Evolutionary conservation across 2,888 invertebrate species (phyloP).

Genomic region (Caradrina kadenii): DNA sequence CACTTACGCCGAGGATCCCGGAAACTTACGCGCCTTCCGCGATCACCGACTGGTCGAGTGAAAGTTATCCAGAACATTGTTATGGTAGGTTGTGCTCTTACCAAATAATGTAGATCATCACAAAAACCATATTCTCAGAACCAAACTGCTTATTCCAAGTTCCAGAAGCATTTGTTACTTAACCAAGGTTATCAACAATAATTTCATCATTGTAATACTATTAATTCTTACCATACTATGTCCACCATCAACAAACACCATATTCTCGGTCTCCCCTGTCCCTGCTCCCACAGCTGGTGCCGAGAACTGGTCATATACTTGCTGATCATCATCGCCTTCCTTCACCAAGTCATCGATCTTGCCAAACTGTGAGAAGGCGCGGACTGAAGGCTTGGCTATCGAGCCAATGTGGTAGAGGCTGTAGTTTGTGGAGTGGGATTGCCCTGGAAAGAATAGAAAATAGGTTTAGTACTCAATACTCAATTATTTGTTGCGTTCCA

Average conservation of each 20-base stretch:
- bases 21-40: too few species aligned
- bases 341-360: constrained; percentile 93
- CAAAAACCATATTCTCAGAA: neutral
- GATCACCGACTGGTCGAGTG: too few species aligned
- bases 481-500: too few species aligned
- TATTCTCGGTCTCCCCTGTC: constrained; percentile 93
- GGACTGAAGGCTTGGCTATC: constrained; percentile 93
- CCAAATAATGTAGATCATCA: neutral
- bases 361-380: constrained; percentile 96
- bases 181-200: too few species aligned
- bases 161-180: too few species aligned
- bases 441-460: constrained; percentile 90
- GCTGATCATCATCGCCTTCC: constrained; percentile 91
- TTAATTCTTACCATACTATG: constrained; percentile 93
- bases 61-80: too few species aligned
- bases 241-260: constrained; percentile 96
- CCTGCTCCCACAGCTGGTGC: constrained; percentile 94
- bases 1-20: too few species aligned
- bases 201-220: neutral
- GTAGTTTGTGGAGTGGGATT: constrained; percentile 95
- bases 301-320: constrained; percentile 95
- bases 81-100: too few species aligned
- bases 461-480: neutral
- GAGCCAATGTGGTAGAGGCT: constrained; percentile 94
- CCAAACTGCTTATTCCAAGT: too few species aligned